Evolutionary conservation across 2,113 vertebrate species (phyloP), one percentile per base, ranked within the genome.

Genomic region (Entomyzon cyanotis): DNA sequence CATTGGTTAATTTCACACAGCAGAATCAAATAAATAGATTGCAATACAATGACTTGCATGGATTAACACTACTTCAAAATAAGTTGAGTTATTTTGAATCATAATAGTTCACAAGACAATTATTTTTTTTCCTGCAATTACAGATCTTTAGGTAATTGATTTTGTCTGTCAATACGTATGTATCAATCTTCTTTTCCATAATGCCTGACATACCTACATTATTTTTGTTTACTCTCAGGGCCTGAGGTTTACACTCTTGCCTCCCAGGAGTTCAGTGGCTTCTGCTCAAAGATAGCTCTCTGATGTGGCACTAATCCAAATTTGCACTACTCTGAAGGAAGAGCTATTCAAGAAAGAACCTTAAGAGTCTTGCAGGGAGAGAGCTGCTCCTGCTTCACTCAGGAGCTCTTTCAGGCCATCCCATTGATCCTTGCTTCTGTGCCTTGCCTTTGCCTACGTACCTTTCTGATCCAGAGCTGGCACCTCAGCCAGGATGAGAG

Each of bases 401-500:
- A 11, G 31, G 15, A 86, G 28, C 14, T 47, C 14, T 16, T 53
- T 49, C 46, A 80, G 42, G 20, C 9, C 5, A 15, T 15, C 3
- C 1, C 16, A 55, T 0, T 55, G 17, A 55, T 24, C 30, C 35
- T 59, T 58, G 8, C 7, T 37, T 63, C 23, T 23, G 9, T 46
- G 35, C n/a, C 35, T 53, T 53, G n/a, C 6, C 50, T 75, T 69
- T n/a, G 47, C 35, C 13, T 52, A 11, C 5, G 8, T 3, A 25
- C 20, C 13, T 33, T 52, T 41, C 18, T 65, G 52, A 62, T 41
- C 14, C 63, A 67, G 52, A 71, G 37, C 52, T 47, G 46, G 15
- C 12, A 15, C 55, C 65, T 19, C 10, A 63, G 37, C 9, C 1
- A 0, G 11, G 35, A 12, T 2, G 24, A 9, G 23, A 2, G 1